phyloP scores from a whole-genome alignment of 53 echinoderm and acorn worm genomes.

The Luidia sarsii region DNA sequence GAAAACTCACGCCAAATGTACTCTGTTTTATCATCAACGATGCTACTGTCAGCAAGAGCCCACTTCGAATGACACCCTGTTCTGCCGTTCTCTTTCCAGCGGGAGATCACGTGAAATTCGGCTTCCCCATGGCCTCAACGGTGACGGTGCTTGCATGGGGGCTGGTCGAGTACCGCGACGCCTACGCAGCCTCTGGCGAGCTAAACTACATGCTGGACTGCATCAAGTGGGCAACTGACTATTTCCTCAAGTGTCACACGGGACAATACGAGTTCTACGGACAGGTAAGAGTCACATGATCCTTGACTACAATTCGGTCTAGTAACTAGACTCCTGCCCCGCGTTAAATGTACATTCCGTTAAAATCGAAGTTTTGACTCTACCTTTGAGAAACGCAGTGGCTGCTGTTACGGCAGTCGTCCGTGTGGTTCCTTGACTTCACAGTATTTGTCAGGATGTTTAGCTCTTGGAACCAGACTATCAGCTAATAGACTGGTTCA shows the following conservation, averaged over 20 bases:
- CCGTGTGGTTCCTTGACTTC: no score
- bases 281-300: slow-evolving; percentile 46
- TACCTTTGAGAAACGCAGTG: no score
- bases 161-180: slow-evolving; percentile 68
- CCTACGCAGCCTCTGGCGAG: slow-evolving; percentile 59
- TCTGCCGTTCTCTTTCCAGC: slow-evolving; percentile 28
- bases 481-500: no score
- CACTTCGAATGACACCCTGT: not conserved
- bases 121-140: slow-evolving; percentile 69
- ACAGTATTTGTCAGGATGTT: no score
- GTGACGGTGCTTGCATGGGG: slow-evolving; percentile 79
- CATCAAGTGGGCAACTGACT: slow-evolving; percentile 85
- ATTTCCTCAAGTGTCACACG: slow-evolving; percentile 82
- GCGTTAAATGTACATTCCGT: no score
- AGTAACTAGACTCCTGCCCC: no score
- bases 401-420: no score
- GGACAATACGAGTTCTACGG: slow-evolving; percentile 68
- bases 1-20: no score
- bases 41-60: not conserved
- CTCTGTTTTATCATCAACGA: not conserved
- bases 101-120: slow-evolving; percentile 85
- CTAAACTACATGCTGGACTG: slow-evolving; percentile 63
- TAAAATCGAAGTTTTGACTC: no score
- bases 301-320: not conserved
- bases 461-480: no score